Conservation (phyloP, 2,113 vertebrate species). For the Nibea coibor region DNA sequence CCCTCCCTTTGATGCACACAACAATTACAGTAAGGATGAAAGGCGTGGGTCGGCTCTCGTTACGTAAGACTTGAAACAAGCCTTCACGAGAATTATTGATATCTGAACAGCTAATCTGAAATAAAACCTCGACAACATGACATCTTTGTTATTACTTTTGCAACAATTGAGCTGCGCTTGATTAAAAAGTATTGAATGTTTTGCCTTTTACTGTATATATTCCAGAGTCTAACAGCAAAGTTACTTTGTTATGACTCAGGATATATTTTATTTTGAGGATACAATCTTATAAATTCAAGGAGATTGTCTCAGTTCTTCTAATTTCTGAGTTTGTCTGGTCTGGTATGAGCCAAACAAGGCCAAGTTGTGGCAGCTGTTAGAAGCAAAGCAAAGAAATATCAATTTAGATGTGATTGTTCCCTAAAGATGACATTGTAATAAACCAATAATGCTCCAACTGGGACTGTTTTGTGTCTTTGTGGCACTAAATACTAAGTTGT, state of each 20-base stretch:
- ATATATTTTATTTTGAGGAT: background rate
- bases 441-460: slow-evolving; percentile 27
- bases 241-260: background rate
- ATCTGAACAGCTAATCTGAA: slow-evolving; percentile 66
- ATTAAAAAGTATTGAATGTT: slow-evolving; percentile 28
- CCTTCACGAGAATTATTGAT: slow-evolving; percentile 56
- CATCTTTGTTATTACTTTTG: slow-evolving; percentile 47
- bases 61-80: slow-evolving; percentile 70
- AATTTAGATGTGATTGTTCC: slow-evolving; percentile 45
- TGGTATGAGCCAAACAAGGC: slow-evolving; percentile 20
- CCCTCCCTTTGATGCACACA: slow-evolving; percentile 73
- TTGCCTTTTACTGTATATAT: background rate
- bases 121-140: slow-evolving; percentile 52
- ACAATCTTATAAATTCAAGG: background rate
- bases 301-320: background rate
- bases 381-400: slow-evolving; percentile 19
- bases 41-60: slow-evolving; percentile 64
- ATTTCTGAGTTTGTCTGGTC: slow-evolving; percentile 13
- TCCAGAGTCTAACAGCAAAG: background rate
- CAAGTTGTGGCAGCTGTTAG: slow-evolving; percentile 14
- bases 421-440: slow-evolving; percentile 34
- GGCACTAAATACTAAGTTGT: slow-evolving; percentile 44
- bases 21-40: slow-evolving; percentile 76
- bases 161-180: slow-evolving; percentile 19
- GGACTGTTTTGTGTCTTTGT: slow-evolving; percentile 46